Evolutionary conservation across 2,888 invertebrate genomes (phyloP).

Genomic region (Sinelater perroti): DNA sequence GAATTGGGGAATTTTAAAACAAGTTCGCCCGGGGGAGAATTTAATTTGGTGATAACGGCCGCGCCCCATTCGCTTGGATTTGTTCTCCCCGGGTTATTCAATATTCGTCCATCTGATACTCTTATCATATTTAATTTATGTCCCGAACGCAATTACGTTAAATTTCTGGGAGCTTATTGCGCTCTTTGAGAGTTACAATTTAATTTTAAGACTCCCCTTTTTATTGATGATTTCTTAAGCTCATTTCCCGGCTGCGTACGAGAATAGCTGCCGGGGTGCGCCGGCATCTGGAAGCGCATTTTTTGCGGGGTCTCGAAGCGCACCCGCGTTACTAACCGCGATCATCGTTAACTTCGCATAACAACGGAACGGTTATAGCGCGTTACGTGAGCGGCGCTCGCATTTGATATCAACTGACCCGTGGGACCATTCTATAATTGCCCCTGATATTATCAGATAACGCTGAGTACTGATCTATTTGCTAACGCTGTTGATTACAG

Average conservation of each 20-base stretch:
- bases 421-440: slow-evolving; percentile 18
- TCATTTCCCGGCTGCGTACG: slow-evolving; percentile 13
- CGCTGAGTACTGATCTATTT: slow-evolving; percentile 27
- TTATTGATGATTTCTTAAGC: slow-evolving; percentile 17
- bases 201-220: slow-evolving; percentile 21
- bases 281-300: slow-evolving; percentile 6
- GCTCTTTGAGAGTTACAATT: slow-evolving; percentile 25
- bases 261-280: slow-evolving; percentile 3
- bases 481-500: slow-evolving; percentile 26
- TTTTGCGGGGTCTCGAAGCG: background rate
- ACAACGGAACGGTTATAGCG: slow-evolving; percentile 3
- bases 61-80: slow-evolving; percentile 36
- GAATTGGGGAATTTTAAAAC: slow-evolving; percentile 48
- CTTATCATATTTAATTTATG: slow-evolving; percentile 32
- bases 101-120: slow-evolving; percentile 28
- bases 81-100: slow-evolving; percentile 36
- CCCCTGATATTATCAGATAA: slow-evolving; percentile 14
- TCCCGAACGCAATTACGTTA: slow-evolving; percentile 24
- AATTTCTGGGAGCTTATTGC: slow-evolving; percentile 21
- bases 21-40: slow-evolving; percentile 48
- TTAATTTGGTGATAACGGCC: slow-evolving; percentile 46
- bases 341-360: background rate
- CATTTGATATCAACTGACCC: slow-evolving; percentile 16
- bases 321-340: slow-evolving; percentile 7
- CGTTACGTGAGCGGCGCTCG: background rate